A percentile compares a stretch with the other conserved stretches of the same genome.
These are phyloP conservation scores for Callimorpha dominula DNA, from an alignment of 2,888 invertebrate genomes.

Conservation along the genomic window DNA sequence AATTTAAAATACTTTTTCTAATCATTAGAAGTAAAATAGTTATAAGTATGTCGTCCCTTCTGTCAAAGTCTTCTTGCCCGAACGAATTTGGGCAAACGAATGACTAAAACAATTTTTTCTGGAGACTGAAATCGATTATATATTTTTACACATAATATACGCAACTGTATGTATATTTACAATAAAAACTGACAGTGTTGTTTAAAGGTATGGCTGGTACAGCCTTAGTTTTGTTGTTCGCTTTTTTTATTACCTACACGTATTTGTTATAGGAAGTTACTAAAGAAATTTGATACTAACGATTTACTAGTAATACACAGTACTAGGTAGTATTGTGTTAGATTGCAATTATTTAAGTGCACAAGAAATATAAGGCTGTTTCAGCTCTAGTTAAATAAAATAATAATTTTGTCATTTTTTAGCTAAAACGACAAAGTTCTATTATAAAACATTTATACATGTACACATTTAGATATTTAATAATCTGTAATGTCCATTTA, in stretches of 20 bases:
- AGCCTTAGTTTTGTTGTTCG: conserved; percentile 22
- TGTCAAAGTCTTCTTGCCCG: conserved; percentile 77
- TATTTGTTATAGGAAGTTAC: neutral
- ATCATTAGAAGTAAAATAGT: conserved; percentile 50
- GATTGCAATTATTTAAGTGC: neutral
- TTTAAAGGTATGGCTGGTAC: conserved; percentile 18
- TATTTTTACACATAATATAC: conserved; percentile 42
- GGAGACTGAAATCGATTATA: conserved; percentile 64
- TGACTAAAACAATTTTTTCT: conserved; percentile 62
- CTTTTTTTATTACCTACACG: neutral
- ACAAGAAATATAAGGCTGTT: conserved; percentile 10
- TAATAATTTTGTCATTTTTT: conserved; percentile 78
- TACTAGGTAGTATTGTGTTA: neutral
- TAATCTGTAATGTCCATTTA: conserved; percentile 51
- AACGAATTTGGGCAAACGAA: conserved; percentile 76
- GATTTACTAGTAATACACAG: neutral
- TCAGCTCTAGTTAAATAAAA: conserved; percentile 22
- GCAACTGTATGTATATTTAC: conserved; percentile 45
- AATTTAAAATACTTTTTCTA: conserved; percentile 51
- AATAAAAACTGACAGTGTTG: conserved; percentile 30
- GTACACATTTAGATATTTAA: conserved; percentile 39
- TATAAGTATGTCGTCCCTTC: conserved; percentile 35
- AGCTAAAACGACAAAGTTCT: conserved; percentile 77
- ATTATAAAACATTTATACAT: conserved; percentile 44
- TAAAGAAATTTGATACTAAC: neutral